These are phyloP conservation scores for Prionace glauca DNA, from an alignment of 2,797 vertebrate species.

Conservation along the genomic window DNA sequence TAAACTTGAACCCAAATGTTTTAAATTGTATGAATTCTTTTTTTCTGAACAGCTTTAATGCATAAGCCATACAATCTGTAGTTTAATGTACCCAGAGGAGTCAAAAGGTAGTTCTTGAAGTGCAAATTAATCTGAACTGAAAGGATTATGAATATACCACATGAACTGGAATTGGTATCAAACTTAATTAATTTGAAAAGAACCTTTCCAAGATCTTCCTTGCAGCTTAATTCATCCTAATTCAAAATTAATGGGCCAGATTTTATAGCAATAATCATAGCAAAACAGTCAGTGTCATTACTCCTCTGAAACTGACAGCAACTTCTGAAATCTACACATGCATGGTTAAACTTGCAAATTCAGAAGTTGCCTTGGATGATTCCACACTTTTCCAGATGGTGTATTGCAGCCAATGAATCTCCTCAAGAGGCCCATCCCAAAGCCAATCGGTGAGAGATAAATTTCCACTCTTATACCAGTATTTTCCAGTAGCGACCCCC, in stretches of 20 bases:
- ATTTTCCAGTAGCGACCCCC: no score
- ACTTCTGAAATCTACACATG: neutral
- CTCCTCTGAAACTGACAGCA: neutral
- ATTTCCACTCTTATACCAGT: no score
- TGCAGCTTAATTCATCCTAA: neutral
- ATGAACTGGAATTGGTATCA: neutral
- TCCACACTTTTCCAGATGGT: neutral
- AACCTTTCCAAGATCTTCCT: neutral
- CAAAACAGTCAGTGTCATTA: neutral
- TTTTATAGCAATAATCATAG: neutral
- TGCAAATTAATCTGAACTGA: constrained; percentile 1
- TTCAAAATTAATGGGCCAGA: neutral
- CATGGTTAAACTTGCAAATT: neutral
- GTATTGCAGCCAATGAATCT: no score
- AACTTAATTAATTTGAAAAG: neutral
- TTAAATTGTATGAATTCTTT: neutral
- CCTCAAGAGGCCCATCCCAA: neutral
- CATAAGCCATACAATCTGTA: neutral
- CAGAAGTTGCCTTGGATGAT: neutral
- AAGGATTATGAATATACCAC: neutral
- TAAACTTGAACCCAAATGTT: neutral
- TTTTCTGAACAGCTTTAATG: neutral
- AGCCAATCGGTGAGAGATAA: neutral
- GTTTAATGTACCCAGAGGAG: neutral
- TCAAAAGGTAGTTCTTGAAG: neutral